Evolutionary conservation across 2,888 invertebrate species (phyloP), one percentile per base, ranked within the genome.

Genomic region (Synanthedon formicaeformis): DNA sequence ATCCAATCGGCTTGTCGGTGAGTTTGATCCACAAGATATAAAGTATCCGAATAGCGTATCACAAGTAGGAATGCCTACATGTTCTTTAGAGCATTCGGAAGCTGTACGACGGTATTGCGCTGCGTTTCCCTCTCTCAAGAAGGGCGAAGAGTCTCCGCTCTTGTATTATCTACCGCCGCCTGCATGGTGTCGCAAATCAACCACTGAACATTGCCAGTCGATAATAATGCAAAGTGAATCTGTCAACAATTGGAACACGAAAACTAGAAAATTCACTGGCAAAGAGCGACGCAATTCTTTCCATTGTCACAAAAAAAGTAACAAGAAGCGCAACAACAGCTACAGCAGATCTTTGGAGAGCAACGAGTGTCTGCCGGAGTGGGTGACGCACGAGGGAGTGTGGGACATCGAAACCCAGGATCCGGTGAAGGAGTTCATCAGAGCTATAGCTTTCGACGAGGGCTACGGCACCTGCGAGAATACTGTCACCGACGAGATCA

Each of bases 1-100:
- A 82, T 90, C 91, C 82, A 93, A 93, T 76, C 92, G 90, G 70
- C 89, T 95, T 76, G 93, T 95, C 63, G 94, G 95, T 81, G 94
- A 95, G 88, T 89, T 95, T 73, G 92, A 92, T 83, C 87, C 95
- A 67, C 92, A 93, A 78, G 92, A 93, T 79, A 90, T 92, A 66
- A 91, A 80, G 65, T 78, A 84, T 66, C 73, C 75, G 71, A 78
- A 78, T 64, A 66, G 75, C 68, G 73, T 67, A 67, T 78, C 73
- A 64, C 78, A 64, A 79, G 85, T 73, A 83, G 88, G 79, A 77
- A 90, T 87, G 86, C 86, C 84, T 69, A 81, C 81, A 67, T 75
- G 80, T 66, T 89, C 90, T 56, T 61, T 78, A 57, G 81, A 84
- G 65, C 83, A 85, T 74, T 89, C 88, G 64, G 93, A 93, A 81